Evolutionary conservation across 2,888 invertebrate genomes (phyloP), one percentile per base, ranked within the genome.

Genomic region (Desoria tigrina): DNA sequence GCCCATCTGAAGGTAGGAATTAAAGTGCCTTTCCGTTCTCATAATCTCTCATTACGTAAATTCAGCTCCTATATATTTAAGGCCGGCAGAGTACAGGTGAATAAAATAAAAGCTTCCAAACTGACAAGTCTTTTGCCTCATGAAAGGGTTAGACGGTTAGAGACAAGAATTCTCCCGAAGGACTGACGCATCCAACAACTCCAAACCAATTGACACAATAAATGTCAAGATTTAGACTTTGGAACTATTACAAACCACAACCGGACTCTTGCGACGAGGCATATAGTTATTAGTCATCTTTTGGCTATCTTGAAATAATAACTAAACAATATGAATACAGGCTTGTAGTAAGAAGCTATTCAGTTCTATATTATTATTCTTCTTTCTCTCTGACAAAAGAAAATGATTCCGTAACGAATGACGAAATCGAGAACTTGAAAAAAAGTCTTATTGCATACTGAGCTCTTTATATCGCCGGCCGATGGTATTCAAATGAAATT

Each of bases 171-270:
- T n/a, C 39, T 45, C 6, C 6, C 6, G 45, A 45, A 16, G n/a
- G 45, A 21, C 45, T n/a, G n/a, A 45, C 45, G 4, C 14, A 21
- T 6, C 45, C 45, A n/a, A 45, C 45, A 51, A 51, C 7, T 18
- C 11, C 18, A 55, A 68, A 64, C 62, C 65, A 65, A 68, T 65
- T 65, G 68, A 68, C 62, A 68, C 65, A 62, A 65, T 65, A 65
- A 65, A 65, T 55, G 68, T 62, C 65, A 65, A 58, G 62, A 26
- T 39, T 27, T 58, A 65, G 62, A 68, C 65, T 68, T 68, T 68
- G 65, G 62, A 61, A 62, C 53, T n/a, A 16, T n/a, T 45, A 18
- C n/a, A 6, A 18, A 16, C 55, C 28, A 55, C 6, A 53, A 53
- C n/a, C n/a, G n/a, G n/a, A 51, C 51, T 51, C 21, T 4, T 3